These are phyloP conservation scores for Odontamblyopus lacepedii DNA, from an alignment of 2,797 vertebrate genomes.

Conservation along the genomic window DNA sequence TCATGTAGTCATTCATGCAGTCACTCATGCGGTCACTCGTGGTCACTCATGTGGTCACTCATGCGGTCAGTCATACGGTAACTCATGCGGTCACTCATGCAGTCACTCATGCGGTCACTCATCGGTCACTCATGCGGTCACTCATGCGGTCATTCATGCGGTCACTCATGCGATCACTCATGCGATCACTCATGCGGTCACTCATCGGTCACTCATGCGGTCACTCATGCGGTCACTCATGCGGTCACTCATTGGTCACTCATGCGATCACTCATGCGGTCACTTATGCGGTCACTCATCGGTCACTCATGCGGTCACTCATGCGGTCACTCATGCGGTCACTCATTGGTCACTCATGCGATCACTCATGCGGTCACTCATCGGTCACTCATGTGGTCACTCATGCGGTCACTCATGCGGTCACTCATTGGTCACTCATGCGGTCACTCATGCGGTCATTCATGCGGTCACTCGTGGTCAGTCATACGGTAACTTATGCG, in stretches of 20 bases:
- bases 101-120: background rate
- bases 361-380: background rate
- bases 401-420: conserved; percentile 6
- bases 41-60: conserved; percentile 4
- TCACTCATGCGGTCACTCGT: background rate
- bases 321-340: background rate
- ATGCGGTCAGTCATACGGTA: background rate
- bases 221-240: conserved; percentile 9
- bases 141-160: conserved; percentile 5
- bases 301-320: conserved; percentile 5
- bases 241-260: conserved; percentile 1
- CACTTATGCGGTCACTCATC: too few species aligned
- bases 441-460: background rate
- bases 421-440: conserved; percentile 2
- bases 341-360: conserved; percentile 1
- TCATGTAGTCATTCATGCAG: conserved; percentile 4
- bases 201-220: background rate
- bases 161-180: conserved; percentile 5
- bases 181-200: background rate
- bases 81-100: conserved; percentile 5
- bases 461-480: too few species aligned
- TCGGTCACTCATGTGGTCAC: background rate
- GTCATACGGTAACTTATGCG: conserved; percentile 16
- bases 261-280: too few species aligned
- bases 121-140: background rate